Evolutionary conservation across 37 sponge, comb jelly and placozoan genomes (phyloP).

Genomic region (Ianthella basta): DNA sequence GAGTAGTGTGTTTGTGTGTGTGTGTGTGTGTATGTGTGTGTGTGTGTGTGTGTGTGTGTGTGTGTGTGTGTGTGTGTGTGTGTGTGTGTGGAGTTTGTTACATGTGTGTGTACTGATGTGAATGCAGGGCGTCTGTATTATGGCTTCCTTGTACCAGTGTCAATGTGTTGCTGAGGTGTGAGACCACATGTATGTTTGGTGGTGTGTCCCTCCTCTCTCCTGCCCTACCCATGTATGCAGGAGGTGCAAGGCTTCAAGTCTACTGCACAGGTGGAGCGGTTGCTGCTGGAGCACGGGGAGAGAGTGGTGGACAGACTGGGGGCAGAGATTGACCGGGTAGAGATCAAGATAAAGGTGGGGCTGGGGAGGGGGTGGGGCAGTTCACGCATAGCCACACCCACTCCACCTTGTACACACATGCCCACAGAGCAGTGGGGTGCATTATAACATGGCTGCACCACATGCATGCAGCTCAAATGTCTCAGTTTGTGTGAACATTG

Average conservation of each 20-base stretch:
- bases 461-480: too few species aligned
- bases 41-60: not conserved
- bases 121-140: not conserved
- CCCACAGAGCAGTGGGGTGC: too few species aligned
- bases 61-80: not conserved
- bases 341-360: conserved; percentile 77
- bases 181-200: not conserved
- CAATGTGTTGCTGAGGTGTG: not conserved
- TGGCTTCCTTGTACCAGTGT: not conserved
- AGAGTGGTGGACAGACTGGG: conserved; percentile 85
- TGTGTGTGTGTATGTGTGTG: not conserved
- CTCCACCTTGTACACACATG: not conserved
- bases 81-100: not conserved
- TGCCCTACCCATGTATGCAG: conserved; percentile 35
- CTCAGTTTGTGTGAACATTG: not conserved
- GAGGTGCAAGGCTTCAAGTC: conserved; percentile 63
- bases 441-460: too few species aligned
- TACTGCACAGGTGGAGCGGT: conserved; percentile 75
- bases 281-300: conserved; percentile 90
- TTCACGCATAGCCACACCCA: not conserved
- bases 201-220: not conserved
- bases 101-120: not conserved
- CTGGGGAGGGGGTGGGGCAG: not conserved
- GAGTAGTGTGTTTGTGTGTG: not conserved
- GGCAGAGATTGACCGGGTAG: conserved; percentile 88